Base-by-base conservation (phyloP, 2,797 vertebrate species). In the Propithecus perrieri region DNA sequence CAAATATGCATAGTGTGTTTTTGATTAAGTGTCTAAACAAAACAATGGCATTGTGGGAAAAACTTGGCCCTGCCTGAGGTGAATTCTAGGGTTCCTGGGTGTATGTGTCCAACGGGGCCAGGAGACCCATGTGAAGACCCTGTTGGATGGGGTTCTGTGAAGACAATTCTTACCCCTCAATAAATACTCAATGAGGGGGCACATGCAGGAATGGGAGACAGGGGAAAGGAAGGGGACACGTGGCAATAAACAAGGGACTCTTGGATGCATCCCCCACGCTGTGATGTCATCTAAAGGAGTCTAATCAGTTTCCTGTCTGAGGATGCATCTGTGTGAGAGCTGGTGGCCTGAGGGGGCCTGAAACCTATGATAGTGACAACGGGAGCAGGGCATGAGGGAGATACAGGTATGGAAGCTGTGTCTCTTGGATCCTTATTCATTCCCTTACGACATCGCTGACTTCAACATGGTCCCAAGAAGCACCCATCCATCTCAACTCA, bases 11-110 rank as follows among this genome's bases (percentile, higher is more conserved):
- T 91, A 97, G 98, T 94, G 63, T 98, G 98, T 63, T 98, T 98
- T 98, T 96, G 97, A 98, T 98, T 98, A 98, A 98, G 92, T 95
- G 95, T 97, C 97, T 96, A 97, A 96, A 97, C 96, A 97, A 92
- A 97, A 83, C 74, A 71, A 65, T n/a, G 12, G n/a, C 57, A 80
- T 85, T 91, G 43, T 1, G 26, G 92, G 89, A 86, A 89, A 94
- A 79, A 91, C 79, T 93, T 96, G 94, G 86, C 71, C 65, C 59
- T 79, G 97, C 61, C 69, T 76, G 88, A 83, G 81, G 57, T 67
- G 91, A 95, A 94, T 86, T 89, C 85, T 91, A 67, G 63, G 69
- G 74, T 93, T 79, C 85, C 46, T 55, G 55, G 74, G 67, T 17
- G 28, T 85, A 6, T 35, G 43, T 89, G 80, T 53, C 53, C 48